Percentiles rank a stretch among this genome's conserved stretches.
Evolutionary conservation across 2,888 invertebrate genomes (phyloP).

Genomic region (Caenorhabditis sp.): DNA sequence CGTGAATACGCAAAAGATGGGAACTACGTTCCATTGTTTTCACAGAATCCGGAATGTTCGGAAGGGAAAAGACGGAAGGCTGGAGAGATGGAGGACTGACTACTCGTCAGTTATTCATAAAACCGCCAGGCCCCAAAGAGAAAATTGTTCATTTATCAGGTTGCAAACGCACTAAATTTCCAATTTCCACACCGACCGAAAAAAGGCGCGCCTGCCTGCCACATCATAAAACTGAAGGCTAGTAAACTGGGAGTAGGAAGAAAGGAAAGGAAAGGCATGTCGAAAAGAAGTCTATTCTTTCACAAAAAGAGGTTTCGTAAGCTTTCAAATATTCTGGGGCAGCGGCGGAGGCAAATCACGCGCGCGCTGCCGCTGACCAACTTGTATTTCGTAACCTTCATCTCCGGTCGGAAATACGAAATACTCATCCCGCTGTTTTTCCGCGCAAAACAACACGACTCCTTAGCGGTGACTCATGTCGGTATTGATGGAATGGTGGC

Average conservation of each 20-base stretch:
- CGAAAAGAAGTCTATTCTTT: not conserved
- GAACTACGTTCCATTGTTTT: slow-evolving; percentile 51
- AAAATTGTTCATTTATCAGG: slow-evolving; percentile 39
- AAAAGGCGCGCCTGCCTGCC: not conserved
- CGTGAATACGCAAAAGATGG: slow-evolving; percentile 36
- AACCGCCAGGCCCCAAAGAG: slow-evolving; percentile 2
- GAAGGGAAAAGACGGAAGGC: slow-evolving; percentile 1
- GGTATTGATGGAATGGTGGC: no score
- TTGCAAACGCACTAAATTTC: slow-evolving; percentile 30
- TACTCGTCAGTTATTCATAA: slow-evolving; percentile 46
- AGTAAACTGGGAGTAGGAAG: not conserved
- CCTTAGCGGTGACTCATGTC: slow-evolving; percentile 2
- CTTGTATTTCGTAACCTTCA: slow-evolving; percentile 47
- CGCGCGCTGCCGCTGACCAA: slow-evolving; percentile 16
- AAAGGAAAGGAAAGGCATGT: slow-evolving; percentile 2
- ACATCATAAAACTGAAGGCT: slow-evolving; percentile 14
- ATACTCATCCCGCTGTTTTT: slow-evolving; percentile 13
- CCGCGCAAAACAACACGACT: slow-evolving; percentile 37
- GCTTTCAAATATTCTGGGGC: not conserved
- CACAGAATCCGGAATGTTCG: slow-evolving; percentile 4
- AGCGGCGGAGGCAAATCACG: slow-evolving; percentile 28
- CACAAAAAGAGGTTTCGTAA: slow-evolving; percentile 2
- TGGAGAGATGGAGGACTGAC: slow-evolving; percentile 11
- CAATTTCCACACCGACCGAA: slow-evolving; percentile 1
- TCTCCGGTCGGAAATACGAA: slow-evolving; percentile 15